These are phyloP conservation scores for Pristis pectinata DNA, from an alignment of 2,797 vertebrate genomes.

Conservation along the genomic window DNA sequence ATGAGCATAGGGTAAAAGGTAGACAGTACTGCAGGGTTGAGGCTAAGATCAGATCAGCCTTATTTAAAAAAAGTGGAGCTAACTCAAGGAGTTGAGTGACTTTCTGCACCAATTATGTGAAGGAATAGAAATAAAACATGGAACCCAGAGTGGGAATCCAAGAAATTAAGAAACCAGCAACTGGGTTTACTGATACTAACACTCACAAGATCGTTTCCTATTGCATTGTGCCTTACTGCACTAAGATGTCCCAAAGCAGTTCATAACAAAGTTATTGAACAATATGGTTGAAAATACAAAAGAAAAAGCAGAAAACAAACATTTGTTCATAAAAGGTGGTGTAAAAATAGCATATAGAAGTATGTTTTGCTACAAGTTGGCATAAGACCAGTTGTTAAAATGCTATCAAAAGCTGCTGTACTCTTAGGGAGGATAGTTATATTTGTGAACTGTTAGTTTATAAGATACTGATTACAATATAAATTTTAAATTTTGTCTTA, in stretches of 20 bases:
- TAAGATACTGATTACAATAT: not conserved
- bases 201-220: not conserved
- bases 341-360: not conserved
- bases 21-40: too few relatives aligned
- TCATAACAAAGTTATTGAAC: not conserved
- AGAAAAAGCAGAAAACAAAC: not conserved
- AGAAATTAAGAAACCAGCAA: not conserved
- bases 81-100: too few relatives aligned
- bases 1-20: too few relatives aligned
- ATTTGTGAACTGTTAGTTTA: not conserved
- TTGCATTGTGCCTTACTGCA: not conserved
- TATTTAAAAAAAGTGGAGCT: too few relatives aligned
- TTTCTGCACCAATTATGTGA: not conserved
- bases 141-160: not conserved
- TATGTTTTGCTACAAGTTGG: not conserved
- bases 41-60: too few relatives aligned
- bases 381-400: not conserved
- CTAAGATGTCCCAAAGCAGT: not conserved
- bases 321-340: not conserved
- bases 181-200: not conserved
- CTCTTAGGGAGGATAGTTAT: conserved; percentile 8
- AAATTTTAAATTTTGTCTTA: not conserved
- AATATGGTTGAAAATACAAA: not conserved
- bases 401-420: not conserved
- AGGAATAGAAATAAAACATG: not conserved